These are phyloP conservation scores for Drosophila colorata DNA, from an alignment of 2,888 invertebrate genomes.

Conservation along the genomic window DNA sequence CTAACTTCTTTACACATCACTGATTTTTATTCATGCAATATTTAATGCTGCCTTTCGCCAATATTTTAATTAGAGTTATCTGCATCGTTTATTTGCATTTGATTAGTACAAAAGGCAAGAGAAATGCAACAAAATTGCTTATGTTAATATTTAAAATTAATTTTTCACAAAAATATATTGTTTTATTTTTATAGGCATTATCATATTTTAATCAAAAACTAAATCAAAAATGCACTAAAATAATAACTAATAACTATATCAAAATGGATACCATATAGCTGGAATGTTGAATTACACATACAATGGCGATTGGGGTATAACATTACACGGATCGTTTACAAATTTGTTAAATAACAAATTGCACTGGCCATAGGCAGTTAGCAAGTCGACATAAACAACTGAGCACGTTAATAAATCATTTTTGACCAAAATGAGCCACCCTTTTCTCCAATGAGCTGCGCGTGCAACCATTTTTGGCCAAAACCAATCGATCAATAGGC, in stretches of 20 bases:
- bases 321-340: conserved; percentile 70
- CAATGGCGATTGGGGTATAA: conserved; percentile 36
- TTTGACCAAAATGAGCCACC: conserved; percentile 70
- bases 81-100: no score
- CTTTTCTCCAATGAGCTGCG: conserved; percentile 67
- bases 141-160: no score
- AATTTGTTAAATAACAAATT: conserved; percentile 79
- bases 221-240: not conserved
- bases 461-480: conserved; percentile 70
- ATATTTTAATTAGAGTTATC: no score
- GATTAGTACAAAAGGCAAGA: no score
- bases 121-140: no score
- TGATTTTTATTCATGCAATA: no score
- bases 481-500: conserved; percentile 77
- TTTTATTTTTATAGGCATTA: no score
- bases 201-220: not conserved
- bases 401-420: conserved; percentile 77
- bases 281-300: conserved; percentile 52
- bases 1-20: no score
- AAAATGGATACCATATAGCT: conserved; percentile 33
- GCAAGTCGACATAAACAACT: conserved; percentile 67
- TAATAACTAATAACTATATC: conserved; percentile 71
- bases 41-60: no score
- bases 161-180: no score
- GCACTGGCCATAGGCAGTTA: conserved; percentile 55